Evolutionary conservation across 1,140 invertebrate genomes (phyloP), one percentile per base, ranked within the genome.

Genomic region (Rhyzopertha dominica): DNA sequence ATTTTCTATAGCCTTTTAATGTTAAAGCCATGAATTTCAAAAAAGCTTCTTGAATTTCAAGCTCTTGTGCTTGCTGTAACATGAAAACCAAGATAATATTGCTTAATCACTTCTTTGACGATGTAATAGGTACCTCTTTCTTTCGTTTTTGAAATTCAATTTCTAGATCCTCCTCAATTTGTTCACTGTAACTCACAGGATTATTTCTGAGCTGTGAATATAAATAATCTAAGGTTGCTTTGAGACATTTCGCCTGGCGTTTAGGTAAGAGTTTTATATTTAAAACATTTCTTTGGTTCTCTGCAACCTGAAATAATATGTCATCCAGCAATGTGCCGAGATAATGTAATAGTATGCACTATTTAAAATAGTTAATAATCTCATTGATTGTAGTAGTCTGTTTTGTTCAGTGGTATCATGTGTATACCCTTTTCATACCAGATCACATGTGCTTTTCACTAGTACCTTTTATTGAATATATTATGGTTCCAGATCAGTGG

Each of bases 31-130:
- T 98, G 62, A 99, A 99, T 35, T 89, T 78, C 19, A 99, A 74
- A 71, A 99, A 99, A 4, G 92, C 90, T 68, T 98, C 95, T 70
- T 98, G 94, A 42, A 99, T 98, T 68, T 90, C 85, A 35, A 95
- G 71, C 63, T 98, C 95, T 47, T 95, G 67, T 13, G 78, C 77
- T 74, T 87, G 79, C 77, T 85, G 26, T 4, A 50, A 53, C n/a
- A 28, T 35, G 16, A 35, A 29, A 16, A 38, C 32, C 20, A 5
- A 5, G 17, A 9, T 2, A 8, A 22, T 12, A 36, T 13, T 36
- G 7, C 16, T n/a, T n/a, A n/a, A n/a, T n/a, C n/a, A n/a, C n/a
- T n/a, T n/a, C n/a, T n/a, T n/a, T n/a, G n/a, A n/a, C n/a, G n/a
- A n/a, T n/a, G n/a, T n/a, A n/a, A n/a, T 34, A 52, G 45, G 30